A percentile compares a stretch with the other conserved stretches of the same genome.
Conservation (phyloP, 2,113 vertebrate genomes). For the Odocoileus virginianus region DNA sequence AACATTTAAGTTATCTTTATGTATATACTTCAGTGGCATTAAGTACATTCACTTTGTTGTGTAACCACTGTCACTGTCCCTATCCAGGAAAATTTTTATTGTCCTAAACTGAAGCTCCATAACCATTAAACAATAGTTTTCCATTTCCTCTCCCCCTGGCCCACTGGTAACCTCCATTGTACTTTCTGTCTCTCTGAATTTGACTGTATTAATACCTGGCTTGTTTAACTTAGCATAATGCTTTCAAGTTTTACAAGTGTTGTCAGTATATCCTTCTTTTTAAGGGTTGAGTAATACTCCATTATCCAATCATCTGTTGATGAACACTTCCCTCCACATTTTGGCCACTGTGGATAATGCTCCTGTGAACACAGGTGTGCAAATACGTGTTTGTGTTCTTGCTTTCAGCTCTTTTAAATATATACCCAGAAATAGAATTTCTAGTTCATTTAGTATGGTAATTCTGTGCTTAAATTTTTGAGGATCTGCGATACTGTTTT, state of each 20-base stretch:
- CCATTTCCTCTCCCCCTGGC: not conserved
- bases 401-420: not conserved
- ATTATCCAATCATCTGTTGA: not conserved
- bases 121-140: not conserved
- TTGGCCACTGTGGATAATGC: not conserved
- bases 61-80: not conserved
- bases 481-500: not conserved
- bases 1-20: not conserved
- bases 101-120: not conserved
- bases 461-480: not conserved
- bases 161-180: not conserved
- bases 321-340: not conserved
- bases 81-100: not conserved
- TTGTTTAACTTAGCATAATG: not conserved
- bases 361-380: not conserved
- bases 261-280: not conserved
- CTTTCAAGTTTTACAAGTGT: not conserved
- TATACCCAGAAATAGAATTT: not conserved
- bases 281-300: not conserved
- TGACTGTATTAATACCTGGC: not conserved
- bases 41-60: not conserved
- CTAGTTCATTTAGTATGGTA: not conserved
- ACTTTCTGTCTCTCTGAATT: not conserved
- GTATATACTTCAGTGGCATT: not conserved
- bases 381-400: not conserved